phyloP scores from a whole-genome alignment of 2,797 vertebrate species.

The Heliangelus exortis region DNA sequence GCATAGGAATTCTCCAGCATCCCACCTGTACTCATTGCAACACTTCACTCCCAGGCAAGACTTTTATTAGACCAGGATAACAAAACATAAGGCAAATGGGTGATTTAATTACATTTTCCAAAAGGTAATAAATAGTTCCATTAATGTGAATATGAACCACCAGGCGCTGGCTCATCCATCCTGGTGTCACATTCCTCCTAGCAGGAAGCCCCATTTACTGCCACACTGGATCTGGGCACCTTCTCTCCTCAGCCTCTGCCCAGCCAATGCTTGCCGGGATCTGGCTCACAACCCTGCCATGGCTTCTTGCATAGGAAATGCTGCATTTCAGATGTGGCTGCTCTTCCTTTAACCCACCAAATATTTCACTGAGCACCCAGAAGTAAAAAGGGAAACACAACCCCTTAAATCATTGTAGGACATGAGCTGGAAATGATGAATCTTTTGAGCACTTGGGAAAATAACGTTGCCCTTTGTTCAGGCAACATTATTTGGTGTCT shows the following conservation, averaged over 20 bases:
- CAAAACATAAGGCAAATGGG: background rate
- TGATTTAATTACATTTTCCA: slow-evolving; percentile 20
- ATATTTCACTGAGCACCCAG: background rate
- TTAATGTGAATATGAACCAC: background rate
- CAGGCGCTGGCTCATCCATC: rapidly evolving
- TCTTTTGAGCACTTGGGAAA: background rate
- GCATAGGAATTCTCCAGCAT: background rate
- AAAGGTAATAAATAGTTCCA: background rate
- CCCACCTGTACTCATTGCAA: background rate
- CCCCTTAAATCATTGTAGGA: rapidly evolving
- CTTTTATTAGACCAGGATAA: background rate
- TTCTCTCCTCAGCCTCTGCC: background rate
- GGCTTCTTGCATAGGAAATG: background rate
- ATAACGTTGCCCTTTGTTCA: background rate
- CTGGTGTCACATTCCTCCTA: background rate
- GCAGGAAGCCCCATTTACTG: background rate
- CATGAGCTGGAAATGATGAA: background rate
- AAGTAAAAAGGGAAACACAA: background rate
- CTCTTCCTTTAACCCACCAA: background rate
- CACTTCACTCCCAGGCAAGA: background rate
- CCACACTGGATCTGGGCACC: background rate
- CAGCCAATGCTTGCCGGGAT: rapidly evolving
- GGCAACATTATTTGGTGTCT: background rate
- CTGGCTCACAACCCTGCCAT: rapidly evolving
- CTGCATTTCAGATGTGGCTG: background rate